These are phyloP conservation scores for Brachylomia viminalis DNA, from an alignment of 2,888 invertebrate genomes.

Conservation along the genomic window DNA sequence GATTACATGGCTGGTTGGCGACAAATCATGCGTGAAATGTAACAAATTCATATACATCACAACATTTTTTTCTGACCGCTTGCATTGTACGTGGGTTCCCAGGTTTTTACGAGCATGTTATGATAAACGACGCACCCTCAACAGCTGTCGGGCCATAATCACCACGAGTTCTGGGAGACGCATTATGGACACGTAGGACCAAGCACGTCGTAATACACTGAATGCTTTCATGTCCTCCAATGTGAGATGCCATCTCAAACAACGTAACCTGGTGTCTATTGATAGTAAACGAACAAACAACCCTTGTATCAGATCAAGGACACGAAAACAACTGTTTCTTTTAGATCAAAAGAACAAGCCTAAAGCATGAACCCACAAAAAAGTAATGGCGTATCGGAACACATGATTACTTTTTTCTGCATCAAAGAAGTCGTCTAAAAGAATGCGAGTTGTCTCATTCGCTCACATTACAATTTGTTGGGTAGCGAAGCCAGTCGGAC, in stretches of 20 bases:
- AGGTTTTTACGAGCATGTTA: slow-evolving; percentile 79
- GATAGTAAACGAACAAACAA: slow-evolving; percentile 65
- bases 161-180: slow-evolving; percentile 74
- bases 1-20: slow-evolving; percentile 68
- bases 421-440: slow-evolving; percentile 64
- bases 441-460: slow-evolving; percentile 76
- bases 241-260: slow-evolving; percentile 72
- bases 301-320: slow-evolving; percentile 66
- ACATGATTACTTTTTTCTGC: slow-evolving; percentile 64
- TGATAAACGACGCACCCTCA: slow-evolving; percentile 83
- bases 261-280: slow-evolving; percentile 61
- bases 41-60: slow-evolving; percentile 78
- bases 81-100: slow-evolving; percentile 73
- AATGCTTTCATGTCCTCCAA: slow-evolving; percentile 69
- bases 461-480: slow-evolving; percentile 86
- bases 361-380: slow-evolving; percentile 49
- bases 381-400: slow-evolving; percentile 59
- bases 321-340: slow-evolving; percentile 37
- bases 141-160: slow-evolving; percentile 69
- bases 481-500: slow-evolving; percentile 75
- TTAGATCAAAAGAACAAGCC: slow-evolving; percentile 39
- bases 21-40: slow-evolving; percentile 81
- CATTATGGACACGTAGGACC: slow-evolving; percentile 77
- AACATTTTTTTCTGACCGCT: slow-evolving; percentile 70
- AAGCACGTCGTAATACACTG: slow-evolving; percentile 76